Base-by-base conservation (phyloP, 2,888 invertebrate genomes). In the Gastrophysa polygoni region DNA sequence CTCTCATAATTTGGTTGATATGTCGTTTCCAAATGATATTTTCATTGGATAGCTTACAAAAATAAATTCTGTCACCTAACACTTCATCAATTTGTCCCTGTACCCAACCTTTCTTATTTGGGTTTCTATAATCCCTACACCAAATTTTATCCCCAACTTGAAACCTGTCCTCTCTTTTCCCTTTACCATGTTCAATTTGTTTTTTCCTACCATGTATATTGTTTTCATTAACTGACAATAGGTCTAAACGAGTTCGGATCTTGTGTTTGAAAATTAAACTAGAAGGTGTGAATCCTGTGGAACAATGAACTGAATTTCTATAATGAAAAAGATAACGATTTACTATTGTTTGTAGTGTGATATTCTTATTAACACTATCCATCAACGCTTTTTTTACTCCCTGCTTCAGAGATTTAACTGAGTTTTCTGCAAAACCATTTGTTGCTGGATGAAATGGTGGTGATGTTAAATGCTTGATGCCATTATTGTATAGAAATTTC, bases 91-190 rank as follows among this genome's bases (percentile, higher is more conserved):
- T 54, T n/a, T 5, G 16, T 21, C 34, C 52, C 47, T 59, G 49
- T 34, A 51, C 52, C 59, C 59, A 59, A 59, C 46, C 21, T 32
- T 56, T 56, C 20, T 56, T 57, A 38, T 57, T 57, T 20, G 57
- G 57, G 21, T 57, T 54, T 38, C 54, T 52, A 43, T 59, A 55
- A 48, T 59, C 59, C 48, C 49, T 59, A 59, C 48, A 51, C 32
- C 21, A 44, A 14, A 51, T 34, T 32, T n/a, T 16, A 20, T 58
- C 46, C 11, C 51, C 58, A 18, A 24, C 49, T 28, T 43, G 17
- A 43, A 55, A 60, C 11, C 4, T 44, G 2, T 55, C 52, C 3
- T 34, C 24, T 18, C 55, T 60, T 48, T 50, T 61, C 1, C 38
- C 29, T 2, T 21, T 57, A 32, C 14, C 17, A 14, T 34, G 17